These are phyloP conservation scores for Oplegnathus fasciatus DNA, from an alignment of 2,113 vertebrate species.

Conservation along the genomic window DNA sequence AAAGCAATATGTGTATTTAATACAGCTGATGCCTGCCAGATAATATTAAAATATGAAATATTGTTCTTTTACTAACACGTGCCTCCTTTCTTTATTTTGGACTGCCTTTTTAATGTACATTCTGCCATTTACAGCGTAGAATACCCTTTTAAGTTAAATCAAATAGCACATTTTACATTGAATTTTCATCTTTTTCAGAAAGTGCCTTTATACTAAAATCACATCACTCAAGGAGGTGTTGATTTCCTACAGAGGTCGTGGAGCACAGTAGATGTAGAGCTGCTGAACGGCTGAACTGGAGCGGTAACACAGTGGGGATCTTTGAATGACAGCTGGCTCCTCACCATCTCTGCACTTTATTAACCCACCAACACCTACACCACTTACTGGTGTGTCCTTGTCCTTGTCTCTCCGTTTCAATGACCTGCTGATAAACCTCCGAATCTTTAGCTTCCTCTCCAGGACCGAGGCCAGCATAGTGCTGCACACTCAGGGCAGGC, in stretches of 20 bases:
- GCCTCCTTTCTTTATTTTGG: constrained; percentile 36
- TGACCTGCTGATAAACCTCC: background rate
- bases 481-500: no score
- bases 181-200: background rate
- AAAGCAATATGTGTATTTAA: constrained; percentile 74
- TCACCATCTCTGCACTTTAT: constrained; percentile 34
- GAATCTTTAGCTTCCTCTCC: background rate
- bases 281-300: background rate
- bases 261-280: constrained; percentile 1
- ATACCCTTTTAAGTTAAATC: background rate
- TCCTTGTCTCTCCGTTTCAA: background rate
- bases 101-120: background rate
- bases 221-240: background rate
- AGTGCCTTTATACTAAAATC: background rate
- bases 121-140: background rate
- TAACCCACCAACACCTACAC: background rate
- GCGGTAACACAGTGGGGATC: background rate
- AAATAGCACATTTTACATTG: background rate
- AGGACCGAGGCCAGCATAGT: background rate
- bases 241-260: background rate
- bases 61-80: constrained; percentile 48
- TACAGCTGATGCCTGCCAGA: constrained; percentile 67
- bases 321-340: constrained; percentile 36
- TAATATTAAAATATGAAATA: constrained; percentile 71
- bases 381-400: background rate